These are phyloP conservation scores for Plagodis pulveraria DNA, from an alignment of 2,888 invertebrate genomes.

Conservation along the genomic window DNA sequence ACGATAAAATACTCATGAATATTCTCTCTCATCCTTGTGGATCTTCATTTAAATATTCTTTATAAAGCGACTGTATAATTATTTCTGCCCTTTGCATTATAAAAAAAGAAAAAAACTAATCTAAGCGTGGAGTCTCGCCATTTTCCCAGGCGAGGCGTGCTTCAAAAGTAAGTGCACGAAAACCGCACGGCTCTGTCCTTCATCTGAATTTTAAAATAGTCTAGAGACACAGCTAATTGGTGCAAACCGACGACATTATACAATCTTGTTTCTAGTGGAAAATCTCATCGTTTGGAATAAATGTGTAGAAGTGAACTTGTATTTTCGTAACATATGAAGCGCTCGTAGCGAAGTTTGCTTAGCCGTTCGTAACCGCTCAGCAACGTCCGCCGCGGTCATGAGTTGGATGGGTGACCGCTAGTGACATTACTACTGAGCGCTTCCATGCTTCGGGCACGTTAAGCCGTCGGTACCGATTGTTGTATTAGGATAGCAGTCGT, in stretches of 20 bases:
- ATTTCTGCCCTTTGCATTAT: constrained; percentile 18
- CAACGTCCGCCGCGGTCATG: no score
- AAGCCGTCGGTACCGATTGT: no score
- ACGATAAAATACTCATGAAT: constrained; percentile 7
- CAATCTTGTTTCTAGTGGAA: neutral
- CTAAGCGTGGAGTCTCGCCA: constrained; percentile 7
- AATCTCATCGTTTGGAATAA: no score
- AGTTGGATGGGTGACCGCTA: no score
- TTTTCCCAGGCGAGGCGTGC: constrained; percentile 46
- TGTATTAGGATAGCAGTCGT: no score
- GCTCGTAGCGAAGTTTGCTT: no score
- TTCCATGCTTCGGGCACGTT: no score
- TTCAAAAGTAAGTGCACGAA: constrained; percentile 50
- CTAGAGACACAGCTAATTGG: constrained; percentile 51
- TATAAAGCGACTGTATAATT: constrained; percentile 14
- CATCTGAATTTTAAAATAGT: constrained; percentile 57
- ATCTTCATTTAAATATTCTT: constrained; percentile 19
- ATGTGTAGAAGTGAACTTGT: no score
- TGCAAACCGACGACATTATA: constrained; percentile 36
- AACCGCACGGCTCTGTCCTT: constrained; percentile 52
- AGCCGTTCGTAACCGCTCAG: no score
- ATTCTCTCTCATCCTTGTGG: constrained; percentile 6
- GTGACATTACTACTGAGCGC: no score
- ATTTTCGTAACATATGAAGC: no score
- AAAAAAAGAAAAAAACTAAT: constrained; percentile 10